Evolutionary conservation across 2,113 vertebrate species (phyloP).

Genomic region (Lycocorax pyrrhopterus): DNA sequence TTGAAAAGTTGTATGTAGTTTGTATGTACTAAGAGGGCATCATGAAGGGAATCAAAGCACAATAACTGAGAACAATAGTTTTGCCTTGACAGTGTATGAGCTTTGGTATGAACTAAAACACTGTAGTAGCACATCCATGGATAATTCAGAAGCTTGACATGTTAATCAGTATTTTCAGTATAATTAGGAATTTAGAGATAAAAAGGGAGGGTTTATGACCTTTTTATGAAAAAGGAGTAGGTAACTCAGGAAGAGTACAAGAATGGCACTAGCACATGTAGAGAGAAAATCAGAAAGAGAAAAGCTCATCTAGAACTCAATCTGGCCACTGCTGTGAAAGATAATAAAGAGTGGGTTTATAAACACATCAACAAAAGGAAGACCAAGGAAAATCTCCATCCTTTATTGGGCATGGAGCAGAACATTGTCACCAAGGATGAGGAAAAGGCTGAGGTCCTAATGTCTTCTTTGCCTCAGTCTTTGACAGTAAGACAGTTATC

Average conservation of each 20-base stretch:
- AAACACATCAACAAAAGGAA: neutral
- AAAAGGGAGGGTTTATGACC: neutral
- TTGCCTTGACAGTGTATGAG: neutral
- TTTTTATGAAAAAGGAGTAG: neutral
- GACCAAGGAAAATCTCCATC: neutral
- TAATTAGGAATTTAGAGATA: neutral
- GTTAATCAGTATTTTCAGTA: neutral
- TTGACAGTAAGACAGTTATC: neutral
- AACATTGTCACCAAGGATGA: neutral
- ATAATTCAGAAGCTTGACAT: neutral
- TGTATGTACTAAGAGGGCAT: neutral
- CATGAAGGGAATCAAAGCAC: neutral
- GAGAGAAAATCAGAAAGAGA: neutral
- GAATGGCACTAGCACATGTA: neutral
- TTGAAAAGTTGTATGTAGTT: neutral
- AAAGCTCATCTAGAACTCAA: neutral
- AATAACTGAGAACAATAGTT: fast-evolving
- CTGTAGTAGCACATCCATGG: neutral
- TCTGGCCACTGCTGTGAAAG: neutral
- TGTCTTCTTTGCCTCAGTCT: neutral
- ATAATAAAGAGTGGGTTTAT: neutral
- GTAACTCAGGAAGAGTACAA: neutral
- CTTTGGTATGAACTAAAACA: neutral
- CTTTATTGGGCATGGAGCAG: neutral
- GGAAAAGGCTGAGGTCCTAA: neutral